phyloP scores from a whole-genome alignment of 2,113 vertebrate genomes.

The Eonycteris spelaea region DNA sequence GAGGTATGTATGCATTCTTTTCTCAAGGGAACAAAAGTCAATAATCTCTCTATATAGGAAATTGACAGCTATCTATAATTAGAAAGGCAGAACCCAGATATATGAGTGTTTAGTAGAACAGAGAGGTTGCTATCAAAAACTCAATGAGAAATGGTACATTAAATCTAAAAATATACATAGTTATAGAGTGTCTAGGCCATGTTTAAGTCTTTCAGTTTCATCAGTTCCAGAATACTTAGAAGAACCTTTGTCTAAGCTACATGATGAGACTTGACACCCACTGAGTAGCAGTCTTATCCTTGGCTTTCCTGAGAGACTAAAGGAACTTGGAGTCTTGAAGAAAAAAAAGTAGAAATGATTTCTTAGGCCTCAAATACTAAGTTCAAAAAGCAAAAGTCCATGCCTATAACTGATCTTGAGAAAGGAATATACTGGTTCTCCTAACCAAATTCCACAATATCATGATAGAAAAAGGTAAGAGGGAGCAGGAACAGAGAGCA shows the following conservation, averaged over 20 bases:
- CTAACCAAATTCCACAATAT: not conserved
- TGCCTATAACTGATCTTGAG: not conserved
- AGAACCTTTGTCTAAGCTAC: slow-evolving; percentile 23
- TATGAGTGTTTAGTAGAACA: not conserved
- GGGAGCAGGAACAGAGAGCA: not conserved
- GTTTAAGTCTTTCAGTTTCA: not conserved
- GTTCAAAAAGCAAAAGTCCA: slow-evolving; percentile 17
- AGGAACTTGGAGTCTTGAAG: not conserved
- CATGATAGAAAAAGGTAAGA: not conserved
- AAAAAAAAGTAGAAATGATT: slow-evolving; percentile 9
- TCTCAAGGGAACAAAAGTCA: slow-evolving; percentile 4
- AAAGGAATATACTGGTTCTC: slow-evolving; percentile 1
- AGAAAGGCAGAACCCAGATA: not conserved
- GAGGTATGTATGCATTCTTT: slow-evolving; percentile 21
- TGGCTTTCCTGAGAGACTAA: not conserved
- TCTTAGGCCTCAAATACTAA: not conserved
- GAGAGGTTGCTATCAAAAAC: not conserved
- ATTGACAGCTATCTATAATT: not conserved
- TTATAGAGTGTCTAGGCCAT: not conserved
- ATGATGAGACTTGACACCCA: not conserved
- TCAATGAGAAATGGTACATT: not conserved
- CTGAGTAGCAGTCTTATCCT: not conserved
- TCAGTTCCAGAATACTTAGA: not conserved
- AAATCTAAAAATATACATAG: not conserved
- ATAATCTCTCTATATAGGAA: slow-evolving; percentile 6